Percentiles rank a stretch among this genome's conserved stretches.
These are phyloP conservation scores for Agrypnus murinus DNA, from an alignment of 2,888 invertebrate genomes.

Conservation along the genomic window DNA sequence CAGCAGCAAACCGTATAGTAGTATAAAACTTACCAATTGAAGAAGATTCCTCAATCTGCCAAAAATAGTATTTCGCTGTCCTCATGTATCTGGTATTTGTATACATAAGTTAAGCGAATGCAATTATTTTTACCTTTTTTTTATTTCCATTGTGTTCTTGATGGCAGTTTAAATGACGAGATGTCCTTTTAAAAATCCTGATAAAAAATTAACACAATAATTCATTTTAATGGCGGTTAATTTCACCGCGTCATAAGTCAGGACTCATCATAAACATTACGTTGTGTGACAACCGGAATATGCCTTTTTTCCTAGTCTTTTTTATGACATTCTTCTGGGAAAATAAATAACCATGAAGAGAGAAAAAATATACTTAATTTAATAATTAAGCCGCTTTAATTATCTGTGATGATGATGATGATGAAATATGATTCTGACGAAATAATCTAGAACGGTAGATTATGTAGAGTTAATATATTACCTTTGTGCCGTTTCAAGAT, in stretches of 20 bases:
- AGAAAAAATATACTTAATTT: neutral
- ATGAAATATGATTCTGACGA: neutral
- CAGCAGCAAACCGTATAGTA: no score
- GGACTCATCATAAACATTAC: neutral
- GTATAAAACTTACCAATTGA: no score
- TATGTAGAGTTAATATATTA: neutral
- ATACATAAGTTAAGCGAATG: no score
- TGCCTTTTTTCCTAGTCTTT: neutral
- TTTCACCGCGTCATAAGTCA: neutral
- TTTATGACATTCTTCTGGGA: conserved; percentile 11
- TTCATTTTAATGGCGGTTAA: conserved; percentile 2
- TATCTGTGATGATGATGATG: neutral
- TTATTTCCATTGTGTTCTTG: no score
- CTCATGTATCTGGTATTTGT: no score
- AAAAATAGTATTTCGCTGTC: no score
- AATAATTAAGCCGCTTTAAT: conserved; percentile 13
- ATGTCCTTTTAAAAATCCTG: no score
- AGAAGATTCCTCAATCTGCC: no score
- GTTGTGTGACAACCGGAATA: no score
- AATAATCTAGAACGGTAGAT: conserved; percentile 1
- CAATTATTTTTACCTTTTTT: no score
- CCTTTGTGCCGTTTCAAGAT: neutral
- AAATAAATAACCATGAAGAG: neutral
- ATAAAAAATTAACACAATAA: conserved; percentile 1
- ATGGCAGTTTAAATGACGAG: no score